These are phyloP conservation scores for Eubasilissa regina DNA, from an alignment of 1,140 invertebrate species.

Conservation along the genomic window DNA sequence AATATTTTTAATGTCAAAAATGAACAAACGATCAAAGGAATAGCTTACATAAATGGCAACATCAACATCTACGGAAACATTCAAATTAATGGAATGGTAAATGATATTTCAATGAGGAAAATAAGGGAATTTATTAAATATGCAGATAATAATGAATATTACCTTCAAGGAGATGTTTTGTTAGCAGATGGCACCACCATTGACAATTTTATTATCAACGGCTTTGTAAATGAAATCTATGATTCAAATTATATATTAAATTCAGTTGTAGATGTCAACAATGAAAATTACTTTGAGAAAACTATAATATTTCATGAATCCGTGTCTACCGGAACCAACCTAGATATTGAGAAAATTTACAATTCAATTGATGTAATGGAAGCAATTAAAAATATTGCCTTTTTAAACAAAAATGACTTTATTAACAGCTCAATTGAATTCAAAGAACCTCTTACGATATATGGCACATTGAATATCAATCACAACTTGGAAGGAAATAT, in stretches of 20 bases:
- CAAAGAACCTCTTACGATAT: slow-evolving; percentile 40
- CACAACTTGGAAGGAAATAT: slow-evolving; percentile 37
- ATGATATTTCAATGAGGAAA: slow-evolving; percentile 30
- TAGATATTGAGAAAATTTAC: slow-evolving; percentile 43
- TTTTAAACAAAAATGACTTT: slow-evolving; percentile 38
- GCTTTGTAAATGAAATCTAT: slow-evolving; percentile 46
- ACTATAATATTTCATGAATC: slow-evolving; percentile 38
- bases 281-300: slow-evolving; percentile 53
- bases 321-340: slow-evolving; percentile 40
- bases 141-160: slow-evolving; percentile 46
- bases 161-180: slow-evolving; percentile 48
- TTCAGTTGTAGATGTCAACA: slow-evolving; percentile 12
- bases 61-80: slow-evolving; percentile 44
- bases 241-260: slow-evolving; percentile 43
- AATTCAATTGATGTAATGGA: slow-evolving; percentile 44
- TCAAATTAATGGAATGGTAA: slow-evolving; percentile 36
- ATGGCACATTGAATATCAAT: slow-evolving; percentile 42
- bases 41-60: slow-evolving; percentile 41
- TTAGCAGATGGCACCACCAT: slow-evolving; percentile 42
- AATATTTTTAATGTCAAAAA: slow-evolving; percentile 45
- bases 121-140: slow-evolving; percentile 43
- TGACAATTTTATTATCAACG: slow-evolving; percentile 48
- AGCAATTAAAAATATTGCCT: slow-evolving; percentile 45
- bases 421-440: slow-evolving; percentile 45
- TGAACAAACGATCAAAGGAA: slow-evolving; percentile 50